These are phyloP conservation scores for Metallyticus violacea DNA, from an alignment of 2,888 invertebrate species.

Conservation along the genomic window DNA sequence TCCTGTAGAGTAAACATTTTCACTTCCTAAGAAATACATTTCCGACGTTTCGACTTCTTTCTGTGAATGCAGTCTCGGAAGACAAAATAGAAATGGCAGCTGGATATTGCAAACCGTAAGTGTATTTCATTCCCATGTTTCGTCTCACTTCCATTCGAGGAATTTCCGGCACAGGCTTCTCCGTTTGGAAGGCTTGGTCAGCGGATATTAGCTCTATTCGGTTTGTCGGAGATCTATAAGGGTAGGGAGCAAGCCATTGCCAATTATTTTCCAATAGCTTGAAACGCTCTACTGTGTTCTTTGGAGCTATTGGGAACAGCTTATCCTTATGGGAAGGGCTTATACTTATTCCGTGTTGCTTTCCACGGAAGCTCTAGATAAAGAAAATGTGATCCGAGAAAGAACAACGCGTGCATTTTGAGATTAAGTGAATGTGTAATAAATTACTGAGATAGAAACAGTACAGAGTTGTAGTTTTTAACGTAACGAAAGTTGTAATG, in stretches of 20 bases:
- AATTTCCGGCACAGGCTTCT: neutral
- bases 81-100: neutral
- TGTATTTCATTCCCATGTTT: neutral
- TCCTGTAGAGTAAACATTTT: neutral
- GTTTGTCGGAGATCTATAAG: neutral
- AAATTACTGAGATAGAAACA: no score
- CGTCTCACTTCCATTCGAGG: neutral
- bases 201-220: neutral
- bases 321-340: no score
- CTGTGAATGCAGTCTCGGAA: neutral
- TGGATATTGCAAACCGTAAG: no score
- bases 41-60: neutral
- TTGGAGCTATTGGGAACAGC: neutral
- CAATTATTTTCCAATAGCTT: neutral
- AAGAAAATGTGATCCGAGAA: no score
- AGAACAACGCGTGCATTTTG: no score
- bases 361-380: neutral
- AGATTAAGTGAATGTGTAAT: no score
- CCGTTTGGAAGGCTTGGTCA: neutral
- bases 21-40: neutral
- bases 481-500: no score
- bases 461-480: no score
- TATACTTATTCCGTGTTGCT: neutral
- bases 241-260: neutral
- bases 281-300: no score